Evolutionary conservation across 2,797 vertebrate genomes (phyloP).

Genomic region (Cynopterus sphinx): DNA sequence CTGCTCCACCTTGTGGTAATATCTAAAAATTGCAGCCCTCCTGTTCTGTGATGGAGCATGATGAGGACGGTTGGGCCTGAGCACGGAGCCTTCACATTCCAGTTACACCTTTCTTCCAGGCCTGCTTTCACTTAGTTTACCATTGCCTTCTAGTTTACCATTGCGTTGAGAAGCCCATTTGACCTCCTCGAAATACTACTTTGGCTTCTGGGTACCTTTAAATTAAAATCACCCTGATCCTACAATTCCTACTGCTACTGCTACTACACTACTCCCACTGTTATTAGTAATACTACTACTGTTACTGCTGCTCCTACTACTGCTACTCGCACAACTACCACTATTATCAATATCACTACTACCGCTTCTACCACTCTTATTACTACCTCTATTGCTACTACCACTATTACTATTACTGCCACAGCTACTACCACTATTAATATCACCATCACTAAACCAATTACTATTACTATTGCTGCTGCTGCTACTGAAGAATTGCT

Average conservation of each 20-base stretch:
- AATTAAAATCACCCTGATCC: neutral
- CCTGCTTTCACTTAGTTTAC: neutral
- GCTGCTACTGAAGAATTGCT: neutral
- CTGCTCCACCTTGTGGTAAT: neutral
- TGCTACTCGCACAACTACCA: no score
- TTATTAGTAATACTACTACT: neutral
- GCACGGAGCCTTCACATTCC: neutral
- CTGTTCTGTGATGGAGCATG: neutral
- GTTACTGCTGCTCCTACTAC: accelerated
- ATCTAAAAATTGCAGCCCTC: neutral
- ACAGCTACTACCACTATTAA: no score
- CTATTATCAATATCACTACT: no score
- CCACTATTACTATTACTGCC: no score
- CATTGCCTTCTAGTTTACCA: neutral
- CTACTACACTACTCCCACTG: no score
- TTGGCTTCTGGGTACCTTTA: neutral
- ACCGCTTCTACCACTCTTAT: accelerated
- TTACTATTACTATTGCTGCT: neutral
- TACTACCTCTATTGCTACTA: no score
- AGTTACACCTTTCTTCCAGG: neutral
- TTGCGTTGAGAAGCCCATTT: neutral
- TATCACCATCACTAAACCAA: no score
- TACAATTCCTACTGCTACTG: neutral
- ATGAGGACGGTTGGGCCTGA: no score
- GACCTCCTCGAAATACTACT: neutral